These are phyloP conservation scores for Drosophila pallidifrons DNA, from an alignment of 1,140 invertebrate species.

Conservation along the genomic window DNA sequence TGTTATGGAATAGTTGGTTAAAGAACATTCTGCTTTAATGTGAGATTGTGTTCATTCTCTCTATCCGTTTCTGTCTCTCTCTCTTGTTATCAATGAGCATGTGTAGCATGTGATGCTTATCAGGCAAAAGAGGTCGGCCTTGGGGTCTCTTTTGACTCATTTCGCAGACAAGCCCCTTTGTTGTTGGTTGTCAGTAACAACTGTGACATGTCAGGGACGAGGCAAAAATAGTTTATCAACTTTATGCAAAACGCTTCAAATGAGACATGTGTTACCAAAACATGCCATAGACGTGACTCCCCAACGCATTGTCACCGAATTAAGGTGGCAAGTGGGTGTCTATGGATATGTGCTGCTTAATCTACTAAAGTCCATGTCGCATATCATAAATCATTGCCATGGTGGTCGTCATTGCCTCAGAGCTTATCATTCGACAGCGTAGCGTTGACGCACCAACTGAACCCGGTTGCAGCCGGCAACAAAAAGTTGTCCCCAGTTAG, in stretches of 20 bases:
- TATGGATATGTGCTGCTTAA: not conserved
- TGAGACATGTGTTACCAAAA: conserved; percentile 29
- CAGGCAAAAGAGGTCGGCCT: conserved; percentile 33
- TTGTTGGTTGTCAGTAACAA: conserved; percentile 70
- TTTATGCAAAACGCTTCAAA: conserved; percentile 42
- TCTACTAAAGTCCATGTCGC: conserved; percentile 22
- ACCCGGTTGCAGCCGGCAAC: conserved; percentile 29
- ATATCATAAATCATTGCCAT: conserved; percentile 58
- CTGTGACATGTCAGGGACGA: conserved; percentile 60
- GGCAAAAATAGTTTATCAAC: conserved; percentile 66
- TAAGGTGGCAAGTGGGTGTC: not conserved
- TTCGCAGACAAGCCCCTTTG: conserved; percentile 67
- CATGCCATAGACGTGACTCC: not conserved
- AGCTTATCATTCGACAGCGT: conserved; percentile 51
- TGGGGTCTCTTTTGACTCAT: conserved; percentile 28
- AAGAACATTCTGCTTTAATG: conserved; percentile 6
- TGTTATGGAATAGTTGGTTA: not conserved
- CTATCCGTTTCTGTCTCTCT: conserved; percentile 7
- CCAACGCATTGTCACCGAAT: conserved; percentile 2
- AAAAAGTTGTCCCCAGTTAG: conserved; percentile 36
- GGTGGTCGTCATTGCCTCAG: conserved; percentile 25
- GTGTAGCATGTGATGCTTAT: conserved; percentile 65
- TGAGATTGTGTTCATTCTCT: conserved; percentile 14
- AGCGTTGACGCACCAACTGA: conserved; percentile 61
- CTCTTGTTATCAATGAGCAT: not conserved